Conservation (phyloP, 2,113 vertebrate genomes). For the Lasiurus borealis region DNA sequence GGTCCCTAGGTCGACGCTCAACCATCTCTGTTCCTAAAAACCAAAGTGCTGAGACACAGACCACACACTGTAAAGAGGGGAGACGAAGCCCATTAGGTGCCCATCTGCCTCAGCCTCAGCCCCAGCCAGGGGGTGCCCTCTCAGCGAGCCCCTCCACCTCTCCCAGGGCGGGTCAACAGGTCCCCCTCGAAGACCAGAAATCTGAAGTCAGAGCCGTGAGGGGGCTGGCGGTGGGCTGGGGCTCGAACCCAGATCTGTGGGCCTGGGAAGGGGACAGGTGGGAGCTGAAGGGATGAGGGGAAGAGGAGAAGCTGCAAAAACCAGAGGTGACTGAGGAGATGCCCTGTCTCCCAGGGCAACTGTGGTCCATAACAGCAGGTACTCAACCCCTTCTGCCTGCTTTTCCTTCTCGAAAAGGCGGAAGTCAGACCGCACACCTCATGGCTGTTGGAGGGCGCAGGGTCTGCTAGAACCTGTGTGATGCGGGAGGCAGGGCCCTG, state of each 20-base stretch:
- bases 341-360: background rate
- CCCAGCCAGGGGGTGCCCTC: background rate
- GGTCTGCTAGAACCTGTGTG: background rate
- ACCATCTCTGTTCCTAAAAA: too few species aligned
- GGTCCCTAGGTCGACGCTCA: too few species aligned
- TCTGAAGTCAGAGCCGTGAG: too few species aligned
- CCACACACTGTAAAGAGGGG: too few species aligned
- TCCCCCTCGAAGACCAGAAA: too few species aligned
- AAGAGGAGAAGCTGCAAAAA: background rate
- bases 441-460: background rate
- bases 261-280: background rate
- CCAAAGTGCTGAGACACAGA: too few species aligned
- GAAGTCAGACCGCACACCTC: too few species aligned
- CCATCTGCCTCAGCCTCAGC: too few species aligned
- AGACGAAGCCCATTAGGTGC: background rate
- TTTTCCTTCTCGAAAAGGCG: too few species aligned
- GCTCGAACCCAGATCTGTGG: background rate
- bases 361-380: background rate
- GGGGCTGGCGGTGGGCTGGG: background rate
- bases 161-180: too few species aligned
- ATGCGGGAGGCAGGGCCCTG: background rate
- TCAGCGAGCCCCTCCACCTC: too few species aligned
- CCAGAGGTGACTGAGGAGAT: background rate
- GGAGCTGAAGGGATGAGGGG: background rate
- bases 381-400: too few species aligned